These are phyloP conservation scores for Myotis findleyi DNA, from an alignment of 2,797 vertebrate species.

Conservation along the genomic window DNA sequence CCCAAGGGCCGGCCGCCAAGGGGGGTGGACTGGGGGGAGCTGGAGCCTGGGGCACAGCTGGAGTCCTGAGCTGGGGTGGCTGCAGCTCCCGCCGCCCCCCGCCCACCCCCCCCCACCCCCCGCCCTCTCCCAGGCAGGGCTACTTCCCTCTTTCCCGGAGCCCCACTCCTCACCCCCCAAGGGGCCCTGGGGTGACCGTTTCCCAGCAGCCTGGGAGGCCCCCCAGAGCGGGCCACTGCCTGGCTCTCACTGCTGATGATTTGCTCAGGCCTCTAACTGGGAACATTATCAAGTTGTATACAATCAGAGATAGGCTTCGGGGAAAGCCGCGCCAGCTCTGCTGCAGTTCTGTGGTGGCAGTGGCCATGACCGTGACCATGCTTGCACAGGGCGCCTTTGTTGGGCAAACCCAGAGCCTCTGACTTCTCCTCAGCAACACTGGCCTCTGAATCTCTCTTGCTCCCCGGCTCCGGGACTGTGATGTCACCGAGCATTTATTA, in stretches of 20 bases:
- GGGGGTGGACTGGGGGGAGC: neutral
- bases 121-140: neutral
- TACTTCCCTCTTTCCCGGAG: neutral
- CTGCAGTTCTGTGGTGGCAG: conserved; percentile 45
- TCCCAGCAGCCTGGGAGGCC: neutral
- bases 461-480: conserved; percentile 18
- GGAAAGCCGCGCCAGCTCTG: conserved; percentile 1
- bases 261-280: conserved; percentile 45
- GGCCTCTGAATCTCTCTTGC: conserved; percentile 27
- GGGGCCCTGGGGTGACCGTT: neutral
- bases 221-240: neutral
- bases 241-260: neutral
- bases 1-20: conserved; percentile 65
- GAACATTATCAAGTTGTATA: conserved; percentile 56
- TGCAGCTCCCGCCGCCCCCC: no score
- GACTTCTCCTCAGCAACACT: conserved; percentile 53
- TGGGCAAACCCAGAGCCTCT: conserved; percentile 40
- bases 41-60: conserved; percentile 48
- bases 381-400: conserved; percentile 68
- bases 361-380: neutral
- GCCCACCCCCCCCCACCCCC: neutral
- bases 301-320: conserved; percentile 66
- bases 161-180: neutral
- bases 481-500: conserved; percentile 68
- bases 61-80: conserved; percentile 7